Conservation (phyloP, 2,888 invertebrate genomes). For the Lasioglossum pauxillum region DNA sequence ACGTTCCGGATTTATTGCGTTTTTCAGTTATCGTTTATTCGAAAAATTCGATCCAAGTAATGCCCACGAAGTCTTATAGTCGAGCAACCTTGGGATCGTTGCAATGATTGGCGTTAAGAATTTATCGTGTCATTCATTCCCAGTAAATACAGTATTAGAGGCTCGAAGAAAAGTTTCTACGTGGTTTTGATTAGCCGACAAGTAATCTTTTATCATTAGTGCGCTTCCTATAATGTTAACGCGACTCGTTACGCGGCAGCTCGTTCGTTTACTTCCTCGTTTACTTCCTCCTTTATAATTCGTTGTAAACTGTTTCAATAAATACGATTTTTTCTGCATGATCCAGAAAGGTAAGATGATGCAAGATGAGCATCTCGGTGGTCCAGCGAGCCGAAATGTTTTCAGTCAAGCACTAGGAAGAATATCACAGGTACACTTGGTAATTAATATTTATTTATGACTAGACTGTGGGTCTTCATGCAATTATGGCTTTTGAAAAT, state of each 20-base stretch:
- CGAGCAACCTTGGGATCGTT: slow-evolving; percentile 42
- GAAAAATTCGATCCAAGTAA: background rate
- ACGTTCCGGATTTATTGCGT: background rate
- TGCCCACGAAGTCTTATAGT: slow-evolving; percentile 27
- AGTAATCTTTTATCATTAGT: background rate
- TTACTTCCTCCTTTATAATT: background rate
- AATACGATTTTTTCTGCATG: background rate
- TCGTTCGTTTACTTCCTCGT: background rate
- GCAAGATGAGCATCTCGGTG: slow-evolving; percentile 90
- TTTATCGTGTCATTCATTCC: background rate
- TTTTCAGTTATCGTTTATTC: slow-evolving; percentile 24
- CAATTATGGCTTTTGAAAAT: too few species aligned
- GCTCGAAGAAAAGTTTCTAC: background rate
- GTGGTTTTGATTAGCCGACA: background rate
- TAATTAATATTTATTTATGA: slow-evolving; percentile 17
- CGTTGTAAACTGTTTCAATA: background rate
- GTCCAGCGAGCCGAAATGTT: slow-evolving; percentile 87
- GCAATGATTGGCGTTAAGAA: slow-evolving; percentile 28
- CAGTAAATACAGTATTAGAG: background rate
- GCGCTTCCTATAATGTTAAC: background rate
- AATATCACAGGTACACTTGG: slow-evolving; percentile 87
- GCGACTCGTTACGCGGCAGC: background rate
- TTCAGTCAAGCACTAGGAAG: slow-evolving; percentile 89
- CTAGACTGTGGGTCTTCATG: too few species aligned
- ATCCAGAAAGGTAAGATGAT: slow-evolving; percentile 84